Evolutionary conservation across 30 jellyfish, hydroid and myxozoan genomes (phyloP).

Genomic region (Aurelia coerulea): DNA sequence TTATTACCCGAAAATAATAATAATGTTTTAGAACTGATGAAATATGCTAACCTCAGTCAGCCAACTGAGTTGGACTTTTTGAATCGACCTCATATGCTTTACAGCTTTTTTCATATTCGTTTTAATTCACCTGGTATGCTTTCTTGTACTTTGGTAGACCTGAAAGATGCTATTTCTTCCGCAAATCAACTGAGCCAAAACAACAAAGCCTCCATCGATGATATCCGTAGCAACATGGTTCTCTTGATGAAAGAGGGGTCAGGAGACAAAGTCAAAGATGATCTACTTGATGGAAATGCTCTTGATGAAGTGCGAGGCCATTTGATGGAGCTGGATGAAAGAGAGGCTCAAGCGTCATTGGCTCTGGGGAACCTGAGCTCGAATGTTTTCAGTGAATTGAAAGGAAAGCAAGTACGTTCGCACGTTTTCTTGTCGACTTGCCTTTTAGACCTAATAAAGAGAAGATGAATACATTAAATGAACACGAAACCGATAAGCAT

Average conservation of each 20-base stretch:
- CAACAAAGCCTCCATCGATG: conserved; percentile 39
- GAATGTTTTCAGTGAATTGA: conserved; percentile 32
- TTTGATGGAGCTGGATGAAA: conserved; percentile 50
- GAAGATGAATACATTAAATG: background rate
- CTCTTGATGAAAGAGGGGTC: background rate
- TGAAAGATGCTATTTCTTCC: conserved; percentile 17
- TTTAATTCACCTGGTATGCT: too few relatives aligned
- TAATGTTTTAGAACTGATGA: too few relatives aligned
- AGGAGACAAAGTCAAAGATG: background rate
- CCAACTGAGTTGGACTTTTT: too few relatives aligned
- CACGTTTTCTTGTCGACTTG: background rate
- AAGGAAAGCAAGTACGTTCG: conserved; percentile 44
- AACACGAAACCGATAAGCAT: background rate
- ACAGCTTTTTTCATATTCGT: too few relatives aligned
- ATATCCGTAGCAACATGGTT: conserved; percentile 15
- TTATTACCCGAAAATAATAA: too few relatives aligned
- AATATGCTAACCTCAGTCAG: too few relatives aligned
- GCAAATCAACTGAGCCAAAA: conserved; percentile 2
- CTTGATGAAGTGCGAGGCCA: conserved; percentile 2
- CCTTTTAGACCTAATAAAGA: background rate
- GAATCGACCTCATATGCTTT: too few relatives aligned
- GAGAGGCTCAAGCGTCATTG: conserved; percentile 21
- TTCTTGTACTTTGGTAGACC: conserved; percentile 4
- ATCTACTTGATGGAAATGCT: background rate
- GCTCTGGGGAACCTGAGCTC: conserved; percentile 45